Percentiles rank a stretch among this genome's conserved stretches.
Conservation (phyloP, 2,113 vertebrate species). For the Trochalopteron elliotii region DNA sequence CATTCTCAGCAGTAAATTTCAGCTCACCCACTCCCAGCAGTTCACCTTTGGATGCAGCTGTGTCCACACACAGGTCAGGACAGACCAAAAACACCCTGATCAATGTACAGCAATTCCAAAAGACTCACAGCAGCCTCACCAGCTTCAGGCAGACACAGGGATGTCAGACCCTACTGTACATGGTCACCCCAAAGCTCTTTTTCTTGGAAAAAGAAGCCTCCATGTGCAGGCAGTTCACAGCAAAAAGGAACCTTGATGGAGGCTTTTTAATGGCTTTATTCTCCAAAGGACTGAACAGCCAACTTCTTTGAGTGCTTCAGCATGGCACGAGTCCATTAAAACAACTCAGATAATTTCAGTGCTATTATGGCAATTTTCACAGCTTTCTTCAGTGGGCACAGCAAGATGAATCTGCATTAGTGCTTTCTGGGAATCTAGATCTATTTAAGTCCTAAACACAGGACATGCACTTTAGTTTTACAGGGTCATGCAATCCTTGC, state of each 20-base stretch:
- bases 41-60: neutral
- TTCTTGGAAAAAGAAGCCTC: neutral
- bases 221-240: neutral
- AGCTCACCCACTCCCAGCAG: neutral
- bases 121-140: neutral
- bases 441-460: neutral
- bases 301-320: constrained; percentile 17
- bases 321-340: neutral
- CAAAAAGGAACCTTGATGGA: neutral
- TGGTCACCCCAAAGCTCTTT: neutral
- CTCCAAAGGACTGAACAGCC: neutral
- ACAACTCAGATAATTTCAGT: neutral
- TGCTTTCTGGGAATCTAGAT: neutral
- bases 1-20: neutral
- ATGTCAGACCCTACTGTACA: neutral
- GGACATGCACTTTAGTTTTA: neutral
- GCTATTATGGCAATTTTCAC: constrained; percentile 41
- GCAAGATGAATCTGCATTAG: constrained; percentile 8
- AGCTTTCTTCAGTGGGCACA: neutral
- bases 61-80: neutral
- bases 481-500: neutral
- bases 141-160: neutral
- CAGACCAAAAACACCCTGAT: neutral
- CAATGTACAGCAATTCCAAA: neutral
- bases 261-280: constrained; percentile 27